phyloP scores from a whole-genome alignment of 2,888 invertebrate genomes.

The Allolobophora icterica region DNA sequence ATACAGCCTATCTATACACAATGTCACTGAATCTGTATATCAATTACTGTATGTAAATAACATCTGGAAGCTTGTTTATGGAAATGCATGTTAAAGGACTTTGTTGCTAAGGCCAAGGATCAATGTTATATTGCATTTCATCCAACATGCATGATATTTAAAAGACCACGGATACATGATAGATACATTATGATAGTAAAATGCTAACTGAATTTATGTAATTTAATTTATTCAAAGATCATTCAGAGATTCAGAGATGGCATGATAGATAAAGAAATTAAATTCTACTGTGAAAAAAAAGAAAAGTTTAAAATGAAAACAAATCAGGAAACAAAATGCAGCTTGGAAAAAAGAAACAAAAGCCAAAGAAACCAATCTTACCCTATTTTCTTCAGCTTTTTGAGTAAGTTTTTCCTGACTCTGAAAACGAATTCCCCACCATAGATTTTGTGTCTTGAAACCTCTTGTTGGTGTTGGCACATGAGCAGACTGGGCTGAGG shows the following conservation, averaged over 20 bases:
- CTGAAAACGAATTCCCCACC: constrained; percentile 8
- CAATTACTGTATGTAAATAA: no score
- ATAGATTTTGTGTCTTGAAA: background rate
- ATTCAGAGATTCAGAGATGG: background rate
- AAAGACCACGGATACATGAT: background rate
- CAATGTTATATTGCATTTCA: background rate
- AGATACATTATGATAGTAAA: background rate
- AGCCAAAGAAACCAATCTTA: background rate
- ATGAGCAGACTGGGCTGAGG: background rate
- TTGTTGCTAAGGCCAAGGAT: background rate
- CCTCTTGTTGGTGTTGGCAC: constrained; percentile 5
- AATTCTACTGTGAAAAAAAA: no score
- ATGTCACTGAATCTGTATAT: background rate
- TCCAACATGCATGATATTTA: background rate
- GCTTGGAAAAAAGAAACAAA: background rate
- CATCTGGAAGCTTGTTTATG: no score
- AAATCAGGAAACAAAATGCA: background rate
- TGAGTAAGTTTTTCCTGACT: background rate
- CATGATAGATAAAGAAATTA: background rate
- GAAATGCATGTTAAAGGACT: background rate
- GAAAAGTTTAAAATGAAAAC: background rate
- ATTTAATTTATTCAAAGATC: background rate
- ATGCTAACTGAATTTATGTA: background rate
- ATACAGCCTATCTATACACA: background rate
- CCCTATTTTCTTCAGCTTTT: background rate